Percentiles rank a stretch among this genome's conserved stretches.
These are phyloP conservation scores for Prinia subflava DNA, from an alignment of 2,113 vertebrate genomes.

Conservation along the genomic window DNA sequence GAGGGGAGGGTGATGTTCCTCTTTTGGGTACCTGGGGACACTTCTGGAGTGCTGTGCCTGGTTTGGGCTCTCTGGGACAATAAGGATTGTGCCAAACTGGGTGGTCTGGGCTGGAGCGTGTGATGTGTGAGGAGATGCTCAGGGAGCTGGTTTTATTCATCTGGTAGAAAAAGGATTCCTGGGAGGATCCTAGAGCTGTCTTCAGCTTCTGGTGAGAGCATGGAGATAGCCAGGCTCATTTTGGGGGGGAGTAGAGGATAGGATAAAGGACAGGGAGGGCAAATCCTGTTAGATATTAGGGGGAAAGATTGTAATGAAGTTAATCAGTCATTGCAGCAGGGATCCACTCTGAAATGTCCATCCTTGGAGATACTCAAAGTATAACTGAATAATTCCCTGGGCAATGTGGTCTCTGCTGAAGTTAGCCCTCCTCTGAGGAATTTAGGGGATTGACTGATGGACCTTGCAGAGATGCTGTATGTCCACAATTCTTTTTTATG, in stretches of 20 bases:
- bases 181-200: not conserved
- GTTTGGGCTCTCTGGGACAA: not conserved
- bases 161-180: not conserved
- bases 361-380: not conserved
- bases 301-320: fast-evolving
- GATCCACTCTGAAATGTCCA: not conserved
- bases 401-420: not conserved
- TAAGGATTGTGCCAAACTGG: not conserved
- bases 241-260: fast-evolving
- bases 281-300: not conserved
- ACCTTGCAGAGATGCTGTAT: not conserved
- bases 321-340: not conserved
- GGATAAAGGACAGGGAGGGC: not conserved
- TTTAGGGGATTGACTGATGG: not conserved
- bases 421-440: not conserved
- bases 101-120: not conserved
- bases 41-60: not conserved
- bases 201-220: not conserved
- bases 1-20: not conserved
- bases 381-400: not conserved
- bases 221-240: not conserved
- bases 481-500: not conserved
- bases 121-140: not conserved
- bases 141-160: not conserved
- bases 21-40: fast-evolving